Conservation (phyloP, 2,113 vertebrate genomes). For the Oryzias curvinotus region DNA sequence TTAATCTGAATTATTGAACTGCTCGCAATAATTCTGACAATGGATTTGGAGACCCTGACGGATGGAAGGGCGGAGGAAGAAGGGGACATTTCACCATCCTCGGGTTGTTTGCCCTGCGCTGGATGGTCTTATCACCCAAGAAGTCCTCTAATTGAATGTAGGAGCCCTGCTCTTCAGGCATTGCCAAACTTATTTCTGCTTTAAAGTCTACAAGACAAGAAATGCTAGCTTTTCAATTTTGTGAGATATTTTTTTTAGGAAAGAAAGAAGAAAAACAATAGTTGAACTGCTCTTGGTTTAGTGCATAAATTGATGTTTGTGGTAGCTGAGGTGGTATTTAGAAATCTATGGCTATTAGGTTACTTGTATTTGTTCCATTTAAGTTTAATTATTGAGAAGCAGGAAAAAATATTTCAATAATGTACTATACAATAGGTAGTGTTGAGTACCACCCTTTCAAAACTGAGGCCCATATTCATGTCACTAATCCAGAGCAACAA, state of each 20-base stretch:
- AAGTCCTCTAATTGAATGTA: conserved; percentile 91
- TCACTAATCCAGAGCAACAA: too few relatives aligned
- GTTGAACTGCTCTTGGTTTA: too few relatives aligned
- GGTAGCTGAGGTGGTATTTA: too few relatives aligned
- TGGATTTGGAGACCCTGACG: conserved; percentile 89
- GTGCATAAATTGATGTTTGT: too few relatives aligned
- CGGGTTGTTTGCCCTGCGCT: conserved; percentile 80
- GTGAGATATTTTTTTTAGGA: background rate
- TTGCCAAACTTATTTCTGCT: conserved; percentile 56
- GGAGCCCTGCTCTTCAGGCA: conserved; percentile 79
- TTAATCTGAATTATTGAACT: conserved; percentile 99
- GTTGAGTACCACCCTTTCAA: too few relatives aligned
- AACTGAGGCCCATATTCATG: too few relatives aligned
- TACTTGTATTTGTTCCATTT: too few relatives aligned
- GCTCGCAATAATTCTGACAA: conserved; percentile 95
- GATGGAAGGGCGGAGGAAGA: conserved; percentile 34
- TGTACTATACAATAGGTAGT: too few relatives aligned
- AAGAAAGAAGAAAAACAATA: too few relatives aligned
- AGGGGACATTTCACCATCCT: conserved; percentile 63
- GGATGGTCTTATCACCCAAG: conserved; percentile 86
- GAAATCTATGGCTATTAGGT: too few relatives aligned
- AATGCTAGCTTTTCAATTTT: conserved; percentile 2
- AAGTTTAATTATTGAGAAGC: too few relatives aligned
- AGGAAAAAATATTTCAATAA: too few relatives aligned
- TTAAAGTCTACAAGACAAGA: conserved; percentile 2